phyloP scores from a whole-genome alignment of 1,140 invertebrate genomes.

The Scaptomyza graminum region DNA sequence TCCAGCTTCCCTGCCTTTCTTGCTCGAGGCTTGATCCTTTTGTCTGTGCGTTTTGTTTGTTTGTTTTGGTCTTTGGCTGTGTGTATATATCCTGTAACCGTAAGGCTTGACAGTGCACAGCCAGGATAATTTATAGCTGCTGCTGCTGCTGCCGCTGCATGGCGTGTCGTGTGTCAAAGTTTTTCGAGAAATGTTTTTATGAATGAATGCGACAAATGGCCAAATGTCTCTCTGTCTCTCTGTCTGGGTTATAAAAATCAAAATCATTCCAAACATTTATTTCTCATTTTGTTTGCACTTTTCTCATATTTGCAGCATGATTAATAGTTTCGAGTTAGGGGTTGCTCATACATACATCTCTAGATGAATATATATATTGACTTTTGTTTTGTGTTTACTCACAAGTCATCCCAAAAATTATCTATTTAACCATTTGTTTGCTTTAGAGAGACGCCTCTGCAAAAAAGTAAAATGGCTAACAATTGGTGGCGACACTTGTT shows the following conservation, averaged over 20 bases:
- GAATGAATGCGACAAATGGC: conserved; percentile 69
- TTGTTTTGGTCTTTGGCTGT: conserved; percentile 67
- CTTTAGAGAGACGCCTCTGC: conserved; percentile 49
- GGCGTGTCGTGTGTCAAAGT: conserved; percentile 80
- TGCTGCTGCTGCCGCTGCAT: conserved; percentile 37
- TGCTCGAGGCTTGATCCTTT: conserved; percentile 39
- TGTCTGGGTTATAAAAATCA: conserved; percentile 63
- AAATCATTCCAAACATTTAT: conserved; percentile 71
- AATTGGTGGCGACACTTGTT: conserved; percentile 67
- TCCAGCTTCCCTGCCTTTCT: conserved; percentile 26
- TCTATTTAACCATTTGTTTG: conserved; percentile 47
- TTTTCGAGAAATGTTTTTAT: conserved; percentile 79
- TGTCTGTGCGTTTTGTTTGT: conserved; percentile 56
- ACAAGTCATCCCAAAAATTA: not conserved
- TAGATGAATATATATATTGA: conserved; percentile 49
- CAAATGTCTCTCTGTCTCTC: too few species aligned
- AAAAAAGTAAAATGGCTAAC: conserved; percentile 59
- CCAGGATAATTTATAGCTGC: conserved; percentile 74
- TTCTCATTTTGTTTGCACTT: conserved; percentile 61
- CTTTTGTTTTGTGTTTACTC: conserved; percentile 54
- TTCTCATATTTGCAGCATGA: conserved; percentile 70
- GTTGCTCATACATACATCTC: conserved; percentile 13
- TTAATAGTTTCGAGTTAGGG: conserved; percentile 63
- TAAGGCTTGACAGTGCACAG: conserved; percentile 52
- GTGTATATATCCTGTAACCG: conserved; percentile 16